phyloP scores from a whole-genome alignment of 2,797 vertebrate genomes.

The Enteromius mattozi region DNA sequence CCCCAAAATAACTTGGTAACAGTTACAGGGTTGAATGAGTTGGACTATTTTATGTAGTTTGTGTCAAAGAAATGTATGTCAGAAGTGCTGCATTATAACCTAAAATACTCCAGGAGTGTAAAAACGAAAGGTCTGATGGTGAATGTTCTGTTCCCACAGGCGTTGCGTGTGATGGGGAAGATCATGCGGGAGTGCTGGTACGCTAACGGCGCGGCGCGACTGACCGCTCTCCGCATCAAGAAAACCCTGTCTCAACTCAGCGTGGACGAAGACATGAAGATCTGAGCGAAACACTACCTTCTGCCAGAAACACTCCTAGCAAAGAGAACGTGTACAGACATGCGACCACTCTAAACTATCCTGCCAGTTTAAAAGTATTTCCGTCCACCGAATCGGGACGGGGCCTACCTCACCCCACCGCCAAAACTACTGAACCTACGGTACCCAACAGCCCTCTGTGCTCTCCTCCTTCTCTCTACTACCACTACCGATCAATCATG shows the following conservation, averaged over 20 bases:
- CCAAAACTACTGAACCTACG: slow-evolving; percentile 78
- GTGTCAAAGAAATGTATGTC: neutral
- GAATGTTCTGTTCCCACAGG: slow-evolving; percentile 69
- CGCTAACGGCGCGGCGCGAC: slow-evolving; percentile 88
- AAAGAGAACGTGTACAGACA: slow-evolving; percentile 55
- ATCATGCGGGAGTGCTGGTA: slow-evolving; percentile 99
- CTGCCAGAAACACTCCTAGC: slow-evolving; percentile 60
- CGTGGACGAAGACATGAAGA: slow-evolving; percentile 93
- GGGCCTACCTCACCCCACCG: slow-evolving; percentile 82
- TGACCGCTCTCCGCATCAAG: slow-evolving; percentile 95
- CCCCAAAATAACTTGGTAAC: neutral
- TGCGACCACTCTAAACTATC: slow-evolving; percentile 71
- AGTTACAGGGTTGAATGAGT: neutral
- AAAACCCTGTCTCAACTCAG: slow-evolving; percentile 96
- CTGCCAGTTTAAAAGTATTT: slow-evolving; percentile 72
- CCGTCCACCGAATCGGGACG: slow-evolving; percentile 71
- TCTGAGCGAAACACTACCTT: slow-evolving; percentile 74
- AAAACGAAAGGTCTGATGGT: neutral
- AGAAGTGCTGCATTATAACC: neutral
- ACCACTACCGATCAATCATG: neutral
- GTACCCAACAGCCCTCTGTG: slow-evolving; percentile 59
- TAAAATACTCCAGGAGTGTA: neutral
- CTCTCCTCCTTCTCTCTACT: neutral
- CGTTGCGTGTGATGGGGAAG: slow-evolving; percentile 93
- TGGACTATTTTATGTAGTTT: neutral